phyloP scores from a whole-genome alignment of 2,888 invertebrate genomes.

The Plagodis dolabraria region DNA sequence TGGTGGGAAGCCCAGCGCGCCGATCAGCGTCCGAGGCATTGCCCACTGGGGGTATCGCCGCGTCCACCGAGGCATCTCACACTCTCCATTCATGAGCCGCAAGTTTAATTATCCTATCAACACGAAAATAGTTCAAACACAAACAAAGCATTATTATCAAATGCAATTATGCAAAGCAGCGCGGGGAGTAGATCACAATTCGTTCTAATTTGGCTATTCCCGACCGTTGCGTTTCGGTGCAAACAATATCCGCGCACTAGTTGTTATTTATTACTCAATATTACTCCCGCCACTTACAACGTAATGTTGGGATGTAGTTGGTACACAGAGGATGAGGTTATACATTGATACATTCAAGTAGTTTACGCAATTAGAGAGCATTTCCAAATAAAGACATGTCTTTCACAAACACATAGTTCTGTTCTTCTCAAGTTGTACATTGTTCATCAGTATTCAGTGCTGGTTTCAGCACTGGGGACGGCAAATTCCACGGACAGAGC shows the following conservation, averaged over 20 bases:
- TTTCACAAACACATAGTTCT: no score
- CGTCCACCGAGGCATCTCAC: no score
- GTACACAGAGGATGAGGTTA: conserved; percentile 5
- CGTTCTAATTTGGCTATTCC: conserved; percentile 55
- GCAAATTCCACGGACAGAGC: no score
- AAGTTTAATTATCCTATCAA: not conserved
- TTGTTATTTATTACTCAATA: conserved; percentile 62
- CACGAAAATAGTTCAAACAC: conserved; percentile 5
- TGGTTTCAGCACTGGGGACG: no score
- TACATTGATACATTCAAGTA: not conserved
- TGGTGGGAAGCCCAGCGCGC: no score
- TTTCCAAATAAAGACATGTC: no score
- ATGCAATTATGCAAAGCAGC: conserved; percentile 38
- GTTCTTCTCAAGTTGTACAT: no score
- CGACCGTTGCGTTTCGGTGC: conserved; percentile 42
- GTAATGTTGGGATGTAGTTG: conserved; percentile 38
- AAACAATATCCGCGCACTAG: conserved; percentile 48
- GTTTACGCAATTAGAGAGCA: no score
- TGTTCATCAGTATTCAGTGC: no score
- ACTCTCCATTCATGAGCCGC: no score
- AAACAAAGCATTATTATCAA: conserved; percentile 32
- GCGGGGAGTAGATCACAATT: conserved; percentile 46
- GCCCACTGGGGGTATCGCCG: no score
- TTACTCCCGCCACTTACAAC: conserved; percentile 52
- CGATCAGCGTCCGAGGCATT: no score